Conservation (phyloP, 2,797 vertebrate species). For the Melanotaenia parkinsoni region DNA sequence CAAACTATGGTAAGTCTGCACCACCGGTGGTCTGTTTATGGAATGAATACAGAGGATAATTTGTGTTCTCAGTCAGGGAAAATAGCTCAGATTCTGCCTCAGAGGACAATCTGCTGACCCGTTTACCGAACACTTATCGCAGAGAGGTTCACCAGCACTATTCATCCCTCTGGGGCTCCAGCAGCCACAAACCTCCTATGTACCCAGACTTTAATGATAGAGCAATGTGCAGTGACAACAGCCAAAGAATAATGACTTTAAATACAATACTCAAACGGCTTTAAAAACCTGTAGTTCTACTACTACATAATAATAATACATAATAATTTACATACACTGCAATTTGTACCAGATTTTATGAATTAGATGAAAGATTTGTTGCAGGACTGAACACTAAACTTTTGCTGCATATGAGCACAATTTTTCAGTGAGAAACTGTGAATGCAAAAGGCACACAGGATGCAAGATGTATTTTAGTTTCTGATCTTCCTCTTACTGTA, state of each 20-base stretch:
- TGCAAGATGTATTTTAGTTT: constrained; percentile 32
- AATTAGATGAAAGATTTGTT: constrained; percentile 33
- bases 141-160: constrained; percentile 73
- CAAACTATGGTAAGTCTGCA: constrained; percentile 57
- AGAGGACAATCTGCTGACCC: constrained; percentile 77
- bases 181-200: constrained; percentile 62
- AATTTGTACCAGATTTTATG: constrained; percentile 28
- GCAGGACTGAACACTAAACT: constrained; percentile 18
- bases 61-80: constrained; percentile 77
- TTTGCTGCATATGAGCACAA: constrained; percentile 25
- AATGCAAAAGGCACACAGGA: constrained; percentile 19
- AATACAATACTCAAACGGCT: constrained; percentile 48
- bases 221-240: constrained; percentile 58
- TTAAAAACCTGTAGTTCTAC: constrained; percentile 35
- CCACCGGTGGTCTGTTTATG: constrained; percentile 72
- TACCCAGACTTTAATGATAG: constrained; percentile 65
- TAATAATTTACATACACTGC: constrained; percentile 37
- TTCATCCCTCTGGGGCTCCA: constrained; percentile 67
- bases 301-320: constrained; percentile 6
- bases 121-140: constrained; percentile 80
- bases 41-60: constrained; percentile 75
- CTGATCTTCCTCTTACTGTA: constrained; percentile 36
- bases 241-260: constrained; percentile 56
- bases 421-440: constrained; percentile 4
- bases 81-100: constrained; percentile 77